Conservation (phyloP, 2,113 vertebrate species). For the Procapra przewalskii region DNA sequence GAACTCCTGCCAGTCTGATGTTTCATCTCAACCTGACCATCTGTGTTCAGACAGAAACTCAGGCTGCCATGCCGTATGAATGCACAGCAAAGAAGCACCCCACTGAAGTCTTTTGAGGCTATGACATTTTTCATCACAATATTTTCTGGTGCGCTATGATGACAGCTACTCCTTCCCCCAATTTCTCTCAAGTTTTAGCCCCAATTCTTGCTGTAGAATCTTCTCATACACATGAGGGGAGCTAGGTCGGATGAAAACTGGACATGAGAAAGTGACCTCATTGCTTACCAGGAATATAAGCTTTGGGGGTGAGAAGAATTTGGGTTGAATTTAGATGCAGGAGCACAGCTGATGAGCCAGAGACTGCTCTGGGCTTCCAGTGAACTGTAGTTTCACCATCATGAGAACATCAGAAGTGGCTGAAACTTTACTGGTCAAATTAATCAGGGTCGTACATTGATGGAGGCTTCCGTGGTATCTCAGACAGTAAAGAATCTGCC, state of each 20-base stretch:
- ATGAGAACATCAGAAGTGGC: neutral
- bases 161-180: no score
- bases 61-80: fast-evolving
- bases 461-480: neutral
- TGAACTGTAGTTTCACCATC: neutral
- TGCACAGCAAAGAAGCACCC: neutral
- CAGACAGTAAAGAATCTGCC: neutral
- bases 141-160: fast-evolving
- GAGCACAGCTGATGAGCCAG: neutral
- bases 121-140: fast-evolving
- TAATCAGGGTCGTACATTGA: no score
- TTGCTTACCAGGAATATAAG: neutral
- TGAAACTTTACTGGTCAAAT: neutral
- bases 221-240: neutral
- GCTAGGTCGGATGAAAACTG: neutral
- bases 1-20: neutral
- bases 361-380: neutral
- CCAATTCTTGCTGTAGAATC: no score
- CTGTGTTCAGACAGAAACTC: neutral
- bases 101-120: neutral
- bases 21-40: neutral
- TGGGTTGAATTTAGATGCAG: neutral
- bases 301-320: neutral
- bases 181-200: neutral
- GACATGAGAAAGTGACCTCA: neutral